Evolutionary conservation across 2,113 vertebrate genomes (phyloP), one percentile per base, ranked within the genome.

Genomic region (Nothocercus nigrocapillus): DNA sequence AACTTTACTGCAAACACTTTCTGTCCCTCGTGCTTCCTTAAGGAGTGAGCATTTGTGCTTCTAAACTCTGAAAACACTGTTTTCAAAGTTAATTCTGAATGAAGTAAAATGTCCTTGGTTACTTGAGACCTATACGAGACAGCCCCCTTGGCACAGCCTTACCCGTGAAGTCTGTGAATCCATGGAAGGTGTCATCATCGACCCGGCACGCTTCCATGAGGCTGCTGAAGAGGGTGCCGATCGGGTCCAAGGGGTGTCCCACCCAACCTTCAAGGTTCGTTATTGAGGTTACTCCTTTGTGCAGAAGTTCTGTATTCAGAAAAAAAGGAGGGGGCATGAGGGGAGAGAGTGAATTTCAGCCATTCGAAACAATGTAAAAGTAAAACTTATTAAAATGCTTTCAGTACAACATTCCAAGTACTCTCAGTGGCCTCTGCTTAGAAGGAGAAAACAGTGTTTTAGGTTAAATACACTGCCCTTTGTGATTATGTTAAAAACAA

Each of bases 261-360:
- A 99, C 99, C 99, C 99, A 99, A 72, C 99, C 99, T 98, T 99
- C 99, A 87, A 98, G 96, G 97, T 99, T 99, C 1, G 98, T 99
- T 96, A 99, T 96, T 21, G 98, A 99, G 13, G 99, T 99, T 59
- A 98, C 89, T 67, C 98, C 99, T 98, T 98, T 99, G 94, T 99
- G 98, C 61, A 99, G 98, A 91, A 99, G 97, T 89, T 99, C 99
- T 99, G 93, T 32, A 63, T 77, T 44, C 93, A 59, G 73, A 83
- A 85, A 95, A 58, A 12, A 51, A 22, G 28, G 28, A 63, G 11
- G 77, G 32, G 80, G 10, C 8, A 84, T 8, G 30, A 68, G n/a
- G 15, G 38, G 68, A 70, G 16, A 91, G 2, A 36, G 13, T 0
- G 13, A 27, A 42, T 6, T 9, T 93, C 63, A 95, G 59, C 5